phyloP scores from a whole-genome alignment of 2,888 invertebrate genomes.

The Phyllotreta striolata region DNA sequence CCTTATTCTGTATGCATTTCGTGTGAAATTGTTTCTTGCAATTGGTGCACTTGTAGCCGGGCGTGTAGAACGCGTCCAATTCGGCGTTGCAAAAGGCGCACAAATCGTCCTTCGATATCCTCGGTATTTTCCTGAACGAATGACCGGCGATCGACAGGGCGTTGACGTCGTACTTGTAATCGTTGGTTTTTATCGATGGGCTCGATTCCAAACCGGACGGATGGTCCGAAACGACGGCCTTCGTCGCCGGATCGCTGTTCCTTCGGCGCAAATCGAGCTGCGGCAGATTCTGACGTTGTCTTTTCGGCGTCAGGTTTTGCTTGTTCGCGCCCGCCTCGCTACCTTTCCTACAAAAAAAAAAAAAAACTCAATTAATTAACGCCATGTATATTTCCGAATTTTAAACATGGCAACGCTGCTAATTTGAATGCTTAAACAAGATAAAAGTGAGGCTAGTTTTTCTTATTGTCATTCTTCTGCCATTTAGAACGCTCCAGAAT shows the following conservation, averaged over 20 bases:
- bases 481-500: too few relatives aligned
- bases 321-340: conserved; percentile 20
- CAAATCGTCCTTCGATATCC: conserved; percentile 78
- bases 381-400: too few relatives aligned
- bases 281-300: conserved; percentile 53
- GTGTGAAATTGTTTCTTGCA: conserved; percentile 89
- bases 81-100: conserved; percentile 83
- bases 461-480: too few relatives aligned
- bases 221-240: conserved; percentile 58
- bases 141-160: conserved; percentile 79
- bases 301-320: conserved; percentile 55
- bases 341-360: conserved; percentile 22
- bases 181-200: conserved; percentile 63
- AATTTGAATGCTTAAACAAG: too few relatives aligned
- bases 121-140: conserved; percentile 77
- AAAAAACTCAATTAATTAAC: too few relatives aligned
- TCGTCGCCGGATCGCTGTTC: conserved; percentile 78
- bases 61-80: conserved; percentile 82
- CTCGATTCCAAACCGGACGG: conserved; percentile 60
- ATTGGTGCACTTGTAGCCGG: conserved; percentile 80
- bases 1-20: conserved; percentile 85
- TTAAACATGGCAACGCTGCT: too few relatives aligned
- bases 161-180: conserved; percentile 66
- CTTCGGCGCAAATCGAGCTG: conserved; percentile 68
- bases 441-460: too few relatives aligned